A percentile compares a stretch with the other conserved stretches of the same genome.
Conservation (phyloP, 2,888 invertebrate genomes). For the Itoplectis maculator region DNA sequence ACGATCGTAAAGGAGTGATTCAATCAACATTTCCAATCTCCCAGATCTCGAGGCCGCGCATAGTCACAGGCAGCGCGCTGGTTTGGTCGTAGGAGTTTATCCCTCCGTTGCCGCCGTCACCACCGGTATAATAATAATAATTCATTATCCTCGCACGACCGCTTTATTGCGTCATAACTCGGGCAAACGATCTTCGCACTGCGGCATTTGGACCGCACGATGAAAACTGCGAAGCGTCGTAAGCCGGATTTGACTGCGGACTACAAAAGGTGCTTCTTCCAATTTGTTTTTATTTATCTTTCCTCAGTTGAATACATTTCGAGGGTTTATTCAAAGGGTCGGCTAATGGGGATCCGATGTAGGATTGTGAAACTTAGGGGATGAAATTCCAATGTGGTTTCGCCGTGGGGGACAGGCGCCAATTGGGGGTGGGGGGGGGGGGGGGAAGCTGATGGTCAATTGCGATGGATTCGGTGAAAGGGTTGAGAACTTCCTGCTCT, state of each 20-base stretch:
- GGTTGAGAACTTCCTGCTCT: constrained; percentile 64
- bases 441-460: constrained; percentile 34
- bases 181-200: not conserved
- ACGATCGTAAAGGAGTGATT: constrained; percentile 1
- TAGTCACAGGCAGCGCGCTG: not conserved
- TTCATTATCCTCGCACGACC: not conserved
- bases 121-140: not conserved
- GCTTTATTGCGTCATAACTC: constrained; percentile 7
- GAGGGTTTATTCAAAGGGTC: constrained; percentile 13
- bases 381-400: constrained; percentile 31
- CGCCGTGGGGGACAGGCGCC: constrained; percentile 25
- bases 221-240: not conserved
- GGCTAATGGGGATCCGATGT: constrained; percentile 36
- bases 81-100: not conserved
- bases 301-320: not conserved
- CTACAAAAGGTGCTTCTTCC: too few species aligned
- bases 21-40: constrained; percentile 2
- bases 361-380: not conserved
- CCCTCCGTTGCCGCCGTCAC: not conserved
- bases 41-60: not conserved
- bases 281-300: too few species aligned
- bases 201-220: not conserved
- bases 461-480: constrained; percentile 50
- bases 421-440: constrained; percentile 42
- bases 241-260: not conserved